Evolutionary conservation across 2,113 vertebrate genomes (phyloP), one percentile per base, ranked within the genome.

Genomic region (Mustela nigripes): DNA sequence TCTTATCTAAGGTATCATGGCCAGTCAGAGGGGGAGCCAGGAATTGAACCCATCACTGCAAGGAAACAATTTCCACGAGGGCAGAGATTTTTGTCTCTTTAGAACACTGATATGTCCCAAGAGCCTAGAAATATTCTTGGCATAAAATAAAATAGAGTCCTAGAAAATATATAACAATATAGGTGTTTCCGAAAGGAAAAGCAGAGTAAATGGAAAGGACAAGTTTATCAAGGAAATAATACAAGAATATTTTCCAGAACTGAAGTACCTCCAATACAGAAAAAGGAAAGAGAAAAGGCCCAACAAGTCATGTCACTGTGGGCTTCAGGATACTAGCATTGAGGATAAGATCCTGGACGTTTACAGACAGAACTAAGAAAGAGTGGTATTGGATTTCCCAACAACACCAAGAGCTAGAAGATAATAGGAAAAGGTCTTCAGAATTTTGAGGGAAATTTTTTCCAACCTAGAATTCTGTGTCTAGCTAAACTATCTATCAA

Each of bases 401-500:
- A 42, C 39, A 82, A 24, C 11, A 65, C 24, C 14, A 45, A 62
- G 65, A 92, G 22, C 39, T 56, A 10, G 36, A 93, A 58, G 11
- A 56, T 63, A 71, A 92, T 22, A 12, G 26, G 42, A 10, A 58
- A 69, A 74, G 56, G 50, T 39, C 48, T 67, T 89, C 45, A 80
- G 50, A 65, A 3, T 39, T 45, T 65, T 79, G 65, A 84, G 24
- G 36, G 11, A 67, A 88, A 28, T 28, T 69, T 48, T 91, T 56
- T 83, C 67, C 39, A 71, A 65, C 24, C 26, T 89, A 79, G 18
- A 89, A 92, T 80, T 58, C 71, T 80, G 65, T 62, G 45, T 69
- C 73, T 85, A 60, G 56, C 79, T 96, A 84, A 92, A 85, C 45
- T 89, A 26, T 31, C 42, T 28, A n/a, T 79, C 67, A 74, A 76